Percentiles rank a stretch among this genome's conserved stretches.
phyloP scores from a whole-genome alignment of 2,888 invertebrate species.

The Drosophila testacea region DNA sequence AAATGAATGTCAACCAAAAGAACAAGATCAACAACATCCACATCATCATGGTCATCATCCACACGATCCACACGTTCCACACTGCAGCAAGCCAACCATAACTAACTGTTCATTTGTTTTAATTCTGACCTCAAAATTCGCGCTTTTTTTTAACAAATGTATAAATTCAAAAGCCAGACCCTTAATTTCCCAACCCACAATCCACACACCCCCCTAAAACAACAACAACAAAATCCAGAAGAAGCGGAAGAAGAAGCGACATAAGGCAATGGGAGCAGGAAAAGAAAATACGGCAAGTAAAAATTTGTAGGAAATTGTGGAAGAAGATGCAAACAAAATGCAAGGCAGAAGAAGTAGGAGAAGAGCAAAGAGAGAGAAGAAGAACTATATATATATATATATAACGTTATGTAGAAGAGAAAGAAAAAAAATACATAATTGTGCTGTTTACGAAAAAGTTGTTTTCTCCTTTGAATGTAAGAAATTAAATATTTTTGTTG shows the following conservation, averaged over 20 bases:
- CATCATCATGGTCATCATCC: neutral
- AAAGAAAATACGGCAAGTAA: slow-evolving; percentile 6
- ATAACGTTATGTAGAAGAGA: slow-evolving; percentile 9
- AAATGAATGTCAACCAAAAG: neutral
- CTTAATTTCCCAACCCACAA: slow-evolving; percentile 41
- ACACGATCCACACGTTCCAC: slow-evolving; percentile 10
- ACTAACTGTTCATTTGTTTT: slow-evolving; percentile 52
- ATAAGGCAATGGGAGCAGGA: slow-evolving; percentile 25
- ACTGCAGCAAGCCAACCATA: slow-evolving; percentile 46
- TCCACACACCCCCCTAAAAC: neutral
- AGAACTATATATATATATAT: neutral
- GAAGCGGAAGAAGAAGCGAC: slow-evolving; percentile 4
- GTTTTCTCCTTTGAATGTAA: too few species aligned
- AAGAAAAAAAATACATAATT: slow-evolving; percentile 35
- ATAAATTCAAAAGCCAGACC: neutral
- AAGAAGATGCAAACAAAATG: neutral
- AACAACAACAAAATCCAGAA: neutral
- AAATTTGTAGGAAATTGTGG: neutral
- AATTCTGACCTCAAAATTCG: slow-evolving; percentile 21
- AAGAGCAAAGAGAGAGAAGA: neutral
- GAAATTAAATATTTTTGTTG: too few species aligned
- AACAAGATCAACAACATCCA: neutral
- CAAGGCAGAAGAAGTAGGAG: neutral
- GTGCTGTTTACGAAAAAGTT: slow-evolving; percentile 26
- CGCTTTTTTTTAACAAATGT: slow-evolving; percentile 1